A percentile compares a stretch with the other conserved stretches of the same genome.
Conservation (phyloP, 2,888 invertebrate species). For the Oscheius sp. region DNA sequence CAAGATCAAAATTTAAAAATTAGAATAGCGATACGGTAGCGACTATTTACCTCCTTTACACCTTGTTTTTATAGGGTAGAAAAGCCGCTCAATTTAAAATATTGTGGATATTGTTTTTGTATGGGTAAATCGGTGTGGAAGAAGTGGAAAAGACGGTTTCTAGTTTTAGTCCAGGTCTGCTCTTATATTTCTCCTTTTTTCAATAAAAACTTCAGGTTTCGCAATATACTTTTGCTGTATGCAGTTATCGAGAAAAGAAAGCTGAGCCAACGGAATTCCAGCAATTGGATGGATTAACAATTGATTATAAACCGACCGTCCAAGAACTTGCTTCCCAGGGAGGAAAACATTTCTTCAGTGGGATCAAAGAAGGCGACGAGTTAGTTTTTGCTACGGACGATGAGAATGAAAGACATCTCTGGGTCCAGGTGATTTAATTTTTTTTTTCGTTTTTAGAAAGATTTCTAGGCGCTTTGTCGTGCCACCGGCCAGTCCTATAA, state of each 20-base stretch:
- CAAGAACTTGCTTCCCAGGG: slow-evolving; percentile 81
- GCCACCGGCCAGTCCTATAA: slow-evolving; percentile 99
- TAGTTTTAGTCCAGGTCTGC: slow-evolving; percentile 91
- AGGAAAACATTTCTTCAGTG: slow-evolving; percentile 94
- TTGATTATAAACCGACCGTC: slow-evolving; percentile 87
- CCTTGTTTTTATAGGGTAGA: slow-evolving; percentile 78
- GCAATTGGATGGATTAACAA: slow-evolving; percentile 98
- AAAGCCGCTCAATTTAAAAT: slow-evolving; percentile 98
- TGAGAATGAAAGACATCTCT: slow-evolving; percentile 95
- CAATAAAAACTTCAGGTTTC: slow-evolving; percentile 75
- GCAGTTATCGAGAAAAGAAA: slow-evolving; percentile 98
- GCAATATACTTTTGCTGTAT: slow-evolving; percentile 99
- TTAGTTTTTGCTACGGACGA: slow-evolving; percentile 94
- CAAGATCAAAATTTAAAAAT: slow-evolving; percentile 94
- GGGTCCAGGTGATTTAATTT: slow-evolving; percentile 82
- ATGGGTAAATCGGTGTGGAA: slow-evolving; percentile 93
- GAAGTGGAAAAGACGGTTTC: slow-evolving; percentile 98
- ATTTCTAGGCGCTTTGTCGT: slow-evolving; percentile 85
- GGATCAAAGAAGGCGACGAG: slow-evolving; percentile 91
- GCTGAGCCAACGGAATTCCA: slow-evolving; percentile 99
- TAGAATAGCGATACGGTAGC: slow-evolving; percentile 84
- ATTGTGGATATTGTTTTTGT: slow-evolving; percentile 82
- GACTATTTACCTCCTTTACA: neutral
- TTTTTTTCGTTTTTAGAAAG: neutral
- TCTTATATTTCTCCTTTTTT: slow-evolving; percentile 7